Base-by-base conservation (phyloP, 1,140 invertebrate genomes). In the Thaumatotibia leucotreta region DNA sequence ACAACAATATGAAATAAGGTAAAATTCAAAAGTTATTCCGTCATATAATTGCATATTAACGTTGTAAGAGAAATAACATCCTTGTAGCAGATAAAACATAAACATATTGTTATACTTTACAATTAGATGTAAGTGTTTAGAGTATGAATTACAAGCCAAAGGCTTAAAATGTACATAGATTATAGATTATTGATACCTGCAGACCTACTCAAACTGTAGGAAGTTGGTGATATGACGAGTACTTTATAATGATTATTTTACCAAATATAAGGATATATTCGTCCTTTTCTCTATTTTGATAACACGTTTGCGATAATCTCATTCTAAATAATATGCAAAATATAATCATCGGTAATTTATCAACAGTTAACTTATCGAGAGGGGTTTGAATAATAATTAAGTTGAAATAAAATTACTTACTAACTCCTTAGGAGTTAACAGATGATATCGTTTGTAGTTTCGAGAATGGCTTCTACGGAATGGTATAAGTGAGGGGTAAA, bases 41-140 rank as follows among this genome's bases (percentile, higher is more conserved):
- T 72, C 72, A 68, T 17, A 68, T 65, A 66, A 54, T 35, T 65
- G 49, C 52, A 72, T 76, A 64, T 68, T 78, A 68, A 72, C 29
- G 33, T 35, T 45, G n/a, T 65, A 62, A 64, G 61, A 50, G 33
- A 67, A 14, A 65, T 65, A 32, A 63, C 35, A 63, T 45, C 61
- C 39, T 52, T 61, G 20, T 52, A 69, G 23, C 39, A 31, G 61
- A 66, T 66, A 52, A 33, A n/a, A 39, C 62, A 54, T 68, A 68
- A 64, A 50, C 49, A 39, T 72, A 75, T 71, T 73, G 75, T 77
- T 77, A 77, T 70, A 74, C 35, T 65, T 70, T 63, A 70, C 68
- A 77, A 72, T 49, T 45, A 69, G 68, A 66, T 54, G 64, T 63
- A 65, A 69, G 67, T 69, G 65, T 69, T 74, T 74, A 76, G 69